A percentile compares a stretch with the other conserved stretches of the same genome.
These are phyloP conservation scores for Camelus bactrianus DNA, from an alignment of 2,113 vertebrate species.

Conservation along the genomic window DNA sequence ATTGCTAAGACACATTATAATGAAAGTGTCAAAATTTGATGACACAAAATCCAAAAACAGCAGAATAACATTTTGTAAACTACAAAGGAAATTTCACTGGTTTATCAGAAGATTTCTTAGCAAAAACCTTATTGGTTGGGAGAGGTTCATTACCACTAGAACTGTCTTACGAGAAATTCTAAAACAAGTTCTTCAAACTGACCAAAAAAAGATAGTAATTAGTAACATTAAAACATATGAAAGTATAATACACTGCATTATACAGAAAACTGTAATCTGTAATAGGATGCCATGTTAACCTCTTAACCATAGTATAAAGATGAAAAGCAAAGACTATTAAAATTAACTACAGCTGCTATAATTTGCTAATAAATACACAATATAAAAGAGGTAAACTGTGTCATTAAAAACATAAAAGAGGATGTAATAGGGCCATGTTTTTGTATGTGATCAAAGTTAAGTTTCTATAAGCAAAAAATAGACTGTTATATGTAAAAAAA, in stretches of 20 bases:
- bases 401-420: background rate
- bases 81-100: background rate
- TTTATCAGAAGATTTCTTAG: background rate
- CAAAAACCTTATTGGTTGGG: background rate
- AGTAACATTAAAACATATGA: background rate
- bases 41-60: background rate
- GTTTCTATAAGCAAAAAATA: background rate
- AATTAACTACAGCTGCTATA: background rate
- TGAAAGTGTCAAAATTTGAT: background rate
- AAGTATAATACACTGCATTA: background rate
- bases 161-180: background rate
- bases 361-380: background rate
- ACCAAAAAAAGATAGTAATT: background rate
- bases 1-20: background rate
- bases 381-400: background rate
- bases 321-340: background rate
- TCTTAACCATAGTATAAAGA: background rate
- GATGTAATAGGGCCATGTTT: background rate
- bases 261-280: background rate
- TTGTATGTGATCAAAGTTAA: background rate
- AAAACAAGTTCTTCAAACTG: background rate
- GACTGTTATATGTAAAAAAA: background rate
- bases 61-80: background rate
- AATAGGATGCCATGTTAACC: background rate
- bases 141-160: background rate